Evolutionary conservation across 2,113 vertebrate genomes (phyloP).

Genomic region (Parus major): DNA sequence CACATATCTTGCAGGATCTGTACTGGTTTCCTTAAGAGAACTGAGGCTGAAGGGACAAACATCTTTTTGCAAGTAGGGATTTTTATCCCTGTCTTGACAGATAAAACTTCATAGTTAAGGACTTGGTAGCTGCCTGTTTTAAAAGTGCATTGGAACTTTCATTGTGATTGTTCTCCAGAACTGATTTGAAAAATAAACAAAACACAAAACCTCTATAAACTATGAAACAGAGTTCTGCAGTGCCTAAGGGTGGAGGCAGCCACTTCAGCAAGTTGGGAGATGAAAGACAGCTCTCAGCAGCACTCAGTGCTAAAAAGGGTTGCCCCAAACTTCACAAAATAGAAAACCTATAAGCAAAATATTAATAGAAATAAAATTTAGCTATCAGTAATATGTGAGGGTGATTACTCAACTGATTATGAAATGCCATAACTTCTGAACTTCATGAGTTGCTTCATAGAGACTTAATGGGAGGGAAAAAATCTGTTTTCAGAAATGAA

Average conservation of each 20-base stretch:
- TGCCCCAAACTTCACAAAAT: background rate
- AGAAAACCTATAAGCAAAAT: background rate
- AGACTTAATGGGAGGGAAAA: background rate
- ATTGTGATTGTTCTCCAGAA: background rate
- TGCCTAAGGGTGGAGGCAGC: background rate
- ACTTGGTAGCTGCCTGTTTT: background rate
- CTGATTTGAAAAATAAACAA: background rate
- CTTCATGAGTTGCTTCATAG: background rate
- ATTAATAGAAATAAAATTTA: background rate
- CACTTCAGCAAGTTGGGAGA: background rate
- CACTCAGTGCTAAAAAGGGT: background rate
- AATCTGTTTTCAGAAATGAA: background rate
- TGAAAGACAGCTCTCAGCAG: background rate
- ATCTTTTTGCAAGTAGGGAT: background rate
- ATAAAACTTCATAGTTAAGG: background rate
- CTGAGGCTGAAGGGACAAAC: background rate
- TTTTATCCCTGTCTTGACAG: background rate
- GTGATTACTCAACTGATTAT: slow-evolving; percentile 6
- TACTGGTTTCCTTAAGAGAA: background rate
- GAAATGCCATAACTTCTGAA: background rate
- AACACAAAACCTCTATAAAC: background rate
- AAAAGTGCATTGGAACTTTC: background rate
- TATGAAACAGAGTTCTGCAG: background rate
- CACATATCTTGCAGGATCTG: background rate
- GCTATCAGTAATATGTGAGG: background rate